phyloP scores from a whole-genome alignment of 92 coral and sea anemone species.

The Pocillopora grandis region DNA sequence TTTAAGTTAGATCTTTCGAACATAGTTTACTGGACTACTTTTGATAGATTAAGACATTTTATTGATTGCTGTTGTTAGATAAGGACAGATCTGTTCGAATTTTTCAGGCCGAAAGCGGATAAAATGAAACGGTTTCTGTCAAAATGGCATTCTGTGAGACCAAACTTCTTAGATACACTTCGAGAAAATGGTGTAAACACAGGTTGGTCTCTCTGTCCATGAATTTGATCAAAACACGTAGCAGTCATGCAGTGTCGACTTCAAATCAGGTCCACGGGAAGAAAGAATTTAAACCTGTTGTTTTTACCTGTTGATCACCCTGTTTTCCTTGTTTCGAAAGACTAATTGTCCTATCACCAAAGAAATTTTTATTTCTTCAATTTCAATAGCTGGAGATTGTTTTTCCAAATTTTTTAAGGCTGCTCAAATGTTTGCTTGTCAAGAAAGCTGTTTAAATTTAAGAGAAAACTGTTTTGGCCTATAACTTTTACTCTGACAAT shows the following conservation, averaged over 20 bases:
- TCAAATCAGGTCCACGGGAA: too few species aligned
- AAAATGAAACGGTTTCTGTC: conserved; percentile 25
- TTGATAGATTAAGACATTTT: background rate
- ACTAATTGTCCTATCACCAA: too few species aligned
- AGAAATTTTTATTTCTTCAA: too few species aligned
- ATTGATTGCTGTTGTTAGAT: background rate
- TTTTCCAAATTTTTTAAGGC: too few species aligned
- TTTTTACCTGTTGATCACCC: too few species aligned
- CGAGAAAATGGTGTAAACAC: conserved; percentile 26
- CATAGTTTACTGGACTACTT: background rate
- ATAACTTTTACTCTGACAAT: too few species aligned
- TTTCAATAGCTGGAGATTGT: too few species aligned
- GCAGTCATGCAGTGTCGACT: background rate
- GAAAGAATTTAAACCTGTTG: too few species aligned
- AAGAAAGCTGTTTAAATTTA: too few species aligned
- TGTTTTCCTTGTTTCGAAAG: too few species aligned
- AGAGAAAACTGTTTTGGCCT: too few species aligned
- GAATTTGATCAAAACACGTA: background rate
- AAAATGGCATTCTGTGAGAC: background rate
- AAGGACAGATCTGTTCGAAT: background rate
- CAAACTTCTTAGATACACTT: conserved; percentile 4
- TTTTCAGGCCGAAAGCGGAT: background rate
- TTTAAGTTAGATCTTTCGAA: background rate
- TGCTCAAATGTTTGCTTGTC: too few species aligned
- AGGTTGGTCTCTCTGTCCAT: background rate